Conservation (phyloP, 2,888 invertebrate genomes). For the Euplexia lucipara region DNA sequence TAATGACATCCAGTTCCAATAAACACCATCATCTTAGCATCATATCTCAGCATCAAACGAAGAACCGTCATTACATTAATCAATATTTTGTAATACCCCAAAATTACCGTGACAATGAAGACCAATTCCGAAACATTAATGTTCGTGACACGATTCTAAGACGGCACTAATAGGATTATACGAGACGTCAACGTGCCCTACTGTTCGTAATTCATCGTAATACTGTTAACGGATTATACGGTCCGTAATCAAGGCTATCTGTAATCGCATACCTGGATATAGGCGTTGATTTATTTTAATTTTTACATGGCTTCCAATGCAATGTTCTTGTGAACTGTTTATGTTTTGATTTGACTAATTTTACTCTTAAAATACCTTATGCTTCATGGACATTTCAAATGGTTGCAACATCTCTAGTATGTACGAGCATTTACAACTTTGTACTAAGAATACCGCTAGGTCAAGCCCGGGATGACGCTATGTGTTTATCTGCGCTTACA, state of each 20-base stretch:
- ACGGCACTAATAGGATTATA: conserved; percentile 73
- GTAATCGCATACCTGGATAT: conserved; percentile 48
- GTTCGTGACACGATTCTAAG: conserved; percentile 49
- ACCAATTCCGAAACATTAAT: conserved; percentile 43
- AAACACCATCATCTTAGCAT: conserved; percentile 1
- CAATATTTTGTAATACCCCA: conserved; percentile 34
- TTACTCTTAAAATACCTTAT: not conserved
- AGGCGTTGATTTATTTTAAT: conserved; percentile 47
- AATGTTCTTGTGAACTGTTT: conserved; percentile 17
- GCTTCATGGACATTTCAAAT: not conserved
- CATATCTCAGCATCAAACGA: conserved; percentile 14
- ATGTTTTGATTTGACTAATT: not conserved
- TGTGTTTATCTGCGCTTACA: conserved; percentile 16
- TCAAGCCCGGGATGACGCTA: not conserved
- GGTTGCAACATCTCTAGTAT: no score
- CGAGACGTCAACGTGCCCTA: conserved; percentile 61
- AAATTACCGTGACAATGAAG: conserved; percentile 23
- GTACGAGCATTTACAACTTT: conserved; percentile 1
- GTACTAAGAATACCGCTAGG: conserved; percentile 27
- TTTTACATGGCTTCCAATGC: conserved; percentile 29
- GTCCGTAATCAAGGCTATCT: conserved; percentile 63
- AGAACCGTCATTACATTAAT: conserved; percentile 20
- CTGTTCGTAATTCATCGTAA: conserved; percentile 73
- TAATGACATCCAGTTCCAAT: conserved; percentile 16
- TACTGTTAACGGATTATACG: conserved; percentile 73